Base-by-base conservation (phyloP, 2,888 invertebrate genomes). In the Clepsis dumicolana region DNA sequence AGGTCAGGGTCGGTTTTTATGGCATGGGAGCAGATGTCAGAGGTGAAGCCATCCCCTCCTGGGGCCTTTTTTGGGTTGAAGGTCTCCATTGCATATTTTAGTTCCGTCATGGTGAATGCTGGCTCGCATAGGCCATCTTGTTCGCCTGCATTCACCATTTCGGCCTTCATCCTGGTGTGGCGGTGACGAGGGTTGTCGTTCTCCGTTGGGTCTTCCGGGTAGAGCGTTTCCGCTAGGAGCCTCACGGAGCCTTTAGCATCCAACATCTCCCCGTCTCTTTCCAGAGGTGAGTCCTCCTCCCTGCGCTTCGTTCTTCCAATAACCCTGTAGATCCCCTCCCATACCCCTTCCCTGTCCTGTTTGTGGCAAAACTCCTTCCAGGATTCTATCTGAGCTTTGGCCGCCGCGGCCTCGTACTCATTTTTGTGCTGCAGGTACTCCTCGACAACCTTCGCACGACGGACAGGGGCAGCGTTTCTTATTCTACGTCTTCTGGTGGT, bases 51-150 rank as follows among this genome's bases (percentile, higher is more conserved):
- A 1, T 38, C 38, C n/a, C 14, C 38, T 38, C 38, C 38, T n/a
- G 38, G 38, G 38, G 38, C 38, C n/a, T 38, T 38, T 38, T 38
- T 38, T n/a, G 38, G 38, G n/a, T 38, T 38, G n/a, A 38, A 38
- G 2, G 38, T 8, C 32, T 32, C 32, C 2, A 8, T 8, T 32
- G 53, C 74, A 72, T 10, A 72, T 72, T 27, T 72, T 70, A 38
- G n/a, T 8, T 38, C 38, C 2, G n/a, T 4, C n/a, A 38, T 38
- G 4, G n/a, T 3, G 8, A 38, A 38, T 1, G 38, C 14, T 4
- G 38, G 38, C 4, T 38, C 38, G n/a, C n/a, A 1, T 1, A 2
- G 2, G 38, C 4, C 38, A 14, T 38, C 38, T 14, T 38, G 14
- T 1, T 2, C 14, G 0, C 2, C n/a, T 1, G 1, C n/a, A 4